Evolutionary conservation across 1,140 invertebrate species (phyloP).

Genomic region (Dryas iulia): DNA sequence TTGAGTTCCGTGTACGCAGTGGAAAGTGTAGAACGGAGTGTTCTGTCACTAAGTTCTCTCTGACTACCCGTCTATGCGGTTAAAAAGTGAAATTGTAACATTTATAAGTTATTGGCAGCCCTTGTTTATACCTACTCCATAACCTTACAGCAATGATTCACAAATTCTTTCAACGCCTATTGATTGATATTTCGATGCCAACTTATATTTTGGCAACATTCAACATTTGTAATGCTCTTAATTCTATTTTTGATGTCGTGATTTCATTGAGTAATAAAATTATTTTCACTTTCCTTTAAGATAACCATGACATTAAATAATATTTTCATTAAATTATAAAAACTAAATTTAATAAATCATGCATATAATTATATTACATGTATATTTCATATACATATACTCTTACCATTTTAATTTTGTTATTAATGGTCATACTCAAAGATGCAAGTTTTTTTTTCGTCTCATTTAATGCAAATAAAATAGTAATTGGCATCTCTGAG

Average conservation of each 20-base stretch:
- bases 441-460: not conserved
- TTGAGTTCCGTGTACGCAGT: no score
- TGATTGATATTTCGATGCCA: slow-evolving; percentile 43
- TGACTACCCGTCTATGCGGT: no score
- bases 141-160: not conserved
- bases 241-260: slow-evolving; percentile 42
- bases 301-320: not conserved
- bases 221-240: slow-evolving; percentile 38
- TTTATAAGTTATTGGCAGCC: not conserved
- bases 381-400: not conserved
- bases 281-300: slow-evolving; percentile 5
- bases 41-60: no score
- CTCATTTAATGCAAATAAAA: not conserved
- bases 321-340: not conserved
- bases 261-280: slow-evolving; percentile 10
- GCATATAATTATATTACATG: not conserved
- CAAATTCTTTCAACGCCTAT: not conserved
- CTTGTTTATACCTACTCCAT: no score
- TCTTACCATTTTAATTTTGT: not conserved
- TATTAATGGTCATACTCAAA: not conserved
- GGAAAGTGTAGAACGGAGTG: no score
- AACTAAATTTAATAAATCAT: not conserved
- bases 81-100: no score
- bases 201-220: slow-evolving; percentile 51
- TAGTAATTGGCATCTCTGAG: not conserved